These are phyloP conservation scores for Stramonita haemastoma DNA, from an alignment of 2,888 invertebrate species.

Conservation along the genomic window DNA sequence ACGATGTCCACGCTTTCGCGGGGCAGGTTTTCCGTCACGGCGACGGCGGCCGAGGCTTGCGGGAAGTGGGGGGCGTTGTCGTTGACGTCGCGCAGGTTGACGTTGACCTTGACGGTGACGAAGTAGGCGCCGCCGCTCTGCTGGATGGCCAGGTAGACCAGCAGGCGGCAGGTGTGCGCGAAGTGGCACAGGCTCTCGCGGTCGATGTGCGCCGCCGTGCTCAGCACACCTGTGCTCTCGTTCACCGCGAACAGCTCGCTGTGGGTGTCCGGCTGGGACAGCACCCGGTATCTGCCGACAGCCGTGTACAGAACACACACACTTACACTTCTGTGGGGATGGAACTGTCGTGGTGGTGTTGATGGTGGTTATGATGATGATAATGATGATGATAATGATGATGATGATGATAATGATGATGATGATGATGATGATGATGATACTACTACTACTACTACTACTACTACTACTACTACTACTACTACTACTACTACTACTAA, in stretches of 20 bases:
- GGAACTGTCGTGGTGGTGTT: too few relatives aligned
- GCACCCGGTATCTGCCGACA: constrained; percentile 41
- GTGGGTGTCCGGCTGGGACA: constrained; percentile 42
- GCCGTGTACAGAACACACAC: too few relatives aligned
- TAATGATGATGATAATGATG: not conserved
- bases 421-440: not conserved
- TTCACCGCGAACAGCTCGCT: constrained; percentile 40
- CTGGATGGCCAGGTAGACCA: constrained; percentile 45
- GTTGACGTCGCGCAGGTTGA: constrained; percentile 47
- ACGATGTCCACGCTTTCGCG: constrained; percentile 38
- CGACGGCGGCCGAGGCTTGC: constrained; percentile 37
- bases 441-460: not conserved
- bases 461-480: not conserved
- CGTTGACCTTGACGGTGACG: constrained; percentile 46
- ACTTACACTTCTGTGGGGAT: too few relatives aligned
- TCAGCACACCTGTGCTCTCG: constrained; percentile 41
- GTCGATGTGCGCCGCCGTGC: constrained; percentile 43
- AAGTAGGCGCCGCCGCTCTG: constrained; percentile 49
- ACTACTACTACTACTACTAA: not conserved
- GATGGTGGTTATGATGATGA: too few relatives aligned
- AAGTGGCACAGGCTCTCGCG: constrained; percentile 46
- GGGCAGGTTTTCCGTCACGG: constrained; percentile 46
- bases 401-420: too few relatives aligned
- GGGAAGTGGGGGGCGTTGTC: constrained; percentile 47
- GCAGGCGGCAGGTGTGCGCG: constrained; percentile 40